phyloP scores from a whole-genome alignment of 2,113 vertebrate species.

The Calyptommatus sinebrachiatus region DNA sequence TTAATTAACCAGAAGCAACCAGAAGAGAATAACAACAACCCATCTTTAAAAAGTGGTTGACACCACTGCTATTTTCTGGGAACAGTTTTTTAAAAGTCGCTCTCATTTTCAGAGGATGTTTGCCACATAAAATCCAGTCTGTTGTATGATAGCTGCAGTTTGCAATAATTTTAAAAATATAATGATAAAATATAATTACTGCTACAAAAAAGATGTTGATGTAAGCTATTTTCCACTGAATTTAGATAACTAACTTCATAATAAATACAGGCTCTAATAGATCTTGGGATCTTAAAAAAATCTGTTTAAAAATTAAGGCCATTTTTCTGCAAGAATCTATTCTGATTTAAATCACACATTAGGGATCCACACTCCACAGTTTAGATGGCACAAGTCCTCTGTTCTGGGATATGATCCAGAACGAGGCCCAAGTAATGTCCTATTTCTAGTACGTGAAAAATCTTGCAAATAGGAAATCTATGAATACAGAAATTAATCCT shows the following conservation, averaged over 20 bases:
- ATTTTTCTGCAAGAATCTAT: no score
- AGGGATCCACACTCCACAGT: no score
- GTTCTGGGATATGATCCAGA: no score
- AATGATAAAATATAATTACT: neutral
- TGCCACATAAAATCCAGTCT: neutral
- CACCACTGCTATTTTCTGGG: neutral
- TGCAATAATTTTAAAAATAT: no score
- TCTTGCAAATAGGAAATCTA: no score
- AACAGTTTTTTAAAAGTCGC: neutral
- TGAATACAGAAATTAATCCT: no score
- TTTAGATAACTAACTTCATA: neutral
- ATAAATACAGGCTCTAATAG: neutral
- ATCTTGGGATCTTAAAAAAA: no score
- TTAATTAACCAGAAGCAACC: slow-evolving; percentile 5
- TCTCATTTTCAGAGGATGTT: neutral
- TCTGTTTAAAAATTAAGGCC: no score
- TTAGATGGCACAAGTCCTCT: no score
- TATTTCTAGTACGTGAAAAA: no score
- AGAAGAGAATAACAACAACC: neutral
- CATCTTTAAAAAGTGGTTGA: neutral
- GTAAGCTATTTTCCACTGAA: neutral
- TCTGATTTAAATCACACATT: no score
- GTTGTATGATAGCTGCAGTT: neutral
- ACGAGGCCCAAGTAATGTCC: no score
- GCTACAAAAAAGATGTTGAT: neutral